Evolutionary conservation across 2,888 invertebrate genomes (phyloP), one percentile per base, ranked within the genome.

Genomic region (Mylabris sibirica): DNA sequence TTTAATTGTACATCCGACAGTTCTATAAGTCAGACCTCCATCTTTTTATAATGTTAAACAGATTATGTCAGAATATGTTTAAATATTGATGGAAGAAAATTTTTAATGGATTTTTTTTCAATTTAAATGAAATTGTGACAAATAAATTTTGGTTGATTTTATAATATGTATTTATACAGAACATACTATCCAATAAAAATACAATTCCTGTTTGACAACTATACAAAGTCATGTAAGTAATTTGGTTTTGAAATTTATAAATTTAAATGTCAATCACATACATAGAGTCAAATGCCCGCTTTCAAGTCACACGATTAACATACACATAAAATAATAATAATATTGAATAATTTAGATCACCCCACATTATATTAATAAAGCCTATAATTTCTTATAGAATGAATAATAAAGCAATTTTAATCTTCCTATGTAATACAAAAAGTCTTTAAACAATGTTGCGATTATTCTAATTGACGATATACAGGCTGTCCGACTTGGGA

Each of bases 231-330:
- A 68, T 72, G 69, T 69, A 70, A 71, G 73, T 75, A 76, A 76
- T 75, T 78, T 75, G 76, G 75, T 77, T 77, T 78, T 77, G 75
- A 77, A 78, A 78, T 78, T 77, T 76, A 77, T 77, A 76, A 77
- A 78, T 77, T 78, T 76, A 76, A 76, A 77, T 76, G 77, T 78
- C 77, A 78, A 76, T 78, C 78, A 78, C 72, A 68, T 68, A 78
- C 72, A 68, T 68, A 68, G 70, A 72, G 73, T 66, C 70, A 65
- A 65, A 64, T 69, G 69, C 63, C 68, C 68, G 68, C 68, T 66
- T 71, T 75, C 71, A 72, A 70, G 72, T 75, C 71, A 30, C 64
- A 74, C 77, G 76, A 30, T 30, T 77, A 77, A 76, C 76, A 75
- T 77, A 76, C 11, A 20, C 17, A 5, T 60, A 34, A 14, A 26